Evolutionary conservation across 1,140 invertebrate genomes (phyloP).

Genomic region (Tribolium madens): DNA sequence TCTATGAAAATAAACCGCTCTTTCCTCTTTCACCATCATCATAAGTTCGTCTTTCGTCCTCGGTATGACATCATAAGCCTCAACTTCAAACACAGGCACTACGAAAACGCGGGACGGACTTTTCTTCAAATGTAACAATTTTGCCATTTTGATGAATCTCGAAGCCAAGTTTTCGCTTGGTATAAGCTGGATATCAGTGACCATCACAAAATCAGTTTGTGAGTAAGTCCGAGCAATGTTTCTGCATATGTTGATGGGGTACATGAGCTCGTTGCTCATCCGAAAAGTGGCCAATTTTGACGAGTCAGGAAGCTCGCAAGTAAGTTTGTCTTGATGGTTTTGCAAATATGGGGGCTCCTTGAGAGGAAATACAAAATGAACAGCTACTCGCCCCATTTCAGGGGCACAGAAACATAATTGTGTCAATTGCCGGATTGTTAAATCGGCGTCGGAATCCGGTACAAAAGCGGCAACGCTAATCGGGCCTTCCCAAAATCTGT

Average conservation of each 20-base stretch:
- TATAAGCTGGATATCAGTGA: constrained; percentile 82
- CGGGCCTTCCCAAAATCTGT: constrained; percentile 78
- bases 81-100: constrained; percentile 81
- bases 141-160: constrained; percentile 74
- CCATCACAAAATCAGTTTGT: constrained; percentile 76
- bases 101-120: constrained; percentile 72
- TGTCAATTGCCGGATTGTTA: constrained; percentile 73
- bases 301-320: constrained; percentile 17
- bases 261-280: constrained; percentile 70
- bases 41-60: constrained; percentile 70
- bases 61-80: constrained; percentile 72
- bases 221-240: constrained; percentile 76
- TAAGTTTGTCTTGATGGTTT: background rate
- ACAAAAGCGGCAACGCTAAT: constrained; percentile 80
- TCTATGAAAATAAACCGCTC: constrained; percentile 75
- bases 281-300: constrained; percentile 65
- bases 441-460: constrained; percentile 74
- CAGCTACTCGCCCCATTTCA: constrained; percentile 76
- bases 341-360: constrained; percentile 33
- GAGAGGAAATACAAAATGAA: constrained; percentile 75
- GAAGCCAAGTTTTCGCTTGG: constrained; percentile 75
- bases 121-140: constrained; percentile 56
- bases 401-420: constrained; percentile 75
- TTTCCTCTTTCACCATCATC: constrained; percentile 66
- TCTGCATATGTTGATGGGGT: constrained; percentile 83